Evolutionary conservation across 2,888 invertebrate species (phyloP), one percentile per base, ranked within the genome.

Genomic region (Masnerella sp.): DNA sequence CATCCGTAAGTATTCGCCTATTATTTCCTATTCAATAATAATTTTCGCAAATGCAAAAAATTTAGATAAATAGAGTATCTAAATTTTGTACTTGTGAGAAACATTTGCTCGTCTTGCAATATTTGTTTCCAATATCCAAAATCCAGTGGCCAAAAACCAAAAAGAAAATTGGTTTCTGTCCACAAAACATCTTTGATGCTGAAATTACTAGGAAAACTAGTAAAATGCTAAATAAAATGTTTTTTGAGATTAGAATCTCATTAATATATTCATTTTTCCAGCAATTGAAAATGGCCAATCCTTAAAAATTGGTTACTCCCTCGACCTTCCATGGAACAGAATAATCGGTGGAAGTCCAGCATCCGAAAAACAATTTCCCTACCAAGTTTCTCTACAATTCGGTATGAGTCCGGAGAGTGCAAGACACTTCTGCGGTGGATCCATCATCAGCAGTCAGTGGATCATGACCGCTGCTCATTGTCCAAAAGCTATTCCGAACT

Each of bases 401-500:
- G 62, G 67, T 8, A 1, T 1, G 1, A 11, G 0, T 14, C 3
- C 1, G 7, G 3, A 2, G 0, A 11, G 1, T 0, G 40, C 56
- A 0, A 51, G 14, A 11, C 74, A 74, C 17, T 59, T 68, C 17
- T 80, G 78, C 11, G 78, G 77, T 9, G 79, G 76, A 34, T 38
- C 69, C 1, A 75, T 80, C 2, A 11, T 80, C 0, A 67, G 49
- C 11, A 54, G 36, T 0, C 18, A 58, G 12, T 78, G 75, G 71
- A 25, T 80, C n/a, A 36, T 80, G 18, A 76, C 78, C 0, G 77
- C 78, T 7, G 79, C 58, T 3, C 78, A 78, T 34, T 80, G 80
- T 36, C 32, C 73, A 5, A 49, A 45, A 38, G 67, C 49, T 18
- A 2, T 74, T 12, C 72, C 72, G 0, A n/a, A 9, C 1, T 1